These are phyloP conservation scores for Tromatobia lineatoria DNA, from an alignment of 2,888 invertebrate genomes.

Conservation along the genomic window DNA sequence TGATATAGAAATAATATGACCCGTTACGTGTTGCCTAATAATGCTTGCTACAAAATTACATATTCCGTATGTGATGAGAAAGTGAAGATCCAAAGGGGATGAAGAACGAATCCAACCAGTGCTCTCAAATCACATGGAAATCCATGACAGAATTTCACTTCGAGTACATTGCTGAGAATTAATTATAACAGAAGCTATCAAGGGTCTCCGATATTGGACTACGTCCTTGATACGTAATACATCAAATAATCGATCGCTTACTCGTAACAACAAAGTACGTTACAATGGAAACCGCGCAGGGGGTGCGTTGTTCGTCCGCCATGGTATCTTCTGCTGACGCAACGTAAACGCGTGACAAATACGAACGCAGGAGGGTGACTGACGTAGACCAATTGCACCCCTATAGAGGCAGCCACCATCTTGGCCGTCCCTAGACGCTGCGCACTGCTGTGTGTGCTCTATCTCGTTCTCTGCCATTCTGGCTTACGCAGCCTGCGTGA, in stretches of 20 bases:
- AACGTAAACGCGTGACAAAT: slow-evolving; percentile 69
- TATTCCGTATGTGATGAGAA: no score
- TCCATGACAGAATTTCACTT: background rate
- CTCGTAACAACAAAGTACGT: slow-evolving; percentile 37
- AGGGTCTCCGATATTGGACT: background rate
- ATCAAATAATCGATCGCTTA: slow-evolving; percentile 7
- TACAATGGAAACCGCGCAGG: slow-evolving; percentile 38
- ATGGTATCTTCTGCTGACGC: slow-evolving; percentile 68
- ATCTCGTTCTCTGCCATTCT: slow-evolving; percentile 54
- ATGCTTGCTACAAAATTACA: background rate
- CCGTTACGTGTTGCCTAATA: background rate
- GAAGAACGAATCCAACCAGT: background rate
- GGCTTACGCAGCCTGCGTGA: slow-evolving; percentile 56
- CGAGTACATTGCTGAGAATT: background rate
- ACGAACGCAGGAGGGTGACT: slow-evolving; percentile 70
- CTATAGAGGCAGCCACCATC: slow-evolving; percentile 64
- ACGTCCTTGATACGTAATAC: background rate
- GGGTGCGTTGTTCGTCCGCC: slow-evolving; percentile 51
- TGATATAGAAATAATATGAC: background rate
- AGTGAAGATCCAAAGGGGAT: background rate
- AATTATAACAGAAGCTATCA: background rate
- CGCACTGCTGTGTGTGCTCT: slow-evolving; percentile 49
- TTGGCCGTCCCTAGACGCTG: slow-evolving; percentile 65
- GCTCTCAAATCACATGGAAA: background rate
- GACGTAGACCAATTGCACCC: slow-evolving; percentile 71